Base-by-base conservation (phyloP, 2,113 vertebrate species). In the Sceloporus undulatus region DNA sequence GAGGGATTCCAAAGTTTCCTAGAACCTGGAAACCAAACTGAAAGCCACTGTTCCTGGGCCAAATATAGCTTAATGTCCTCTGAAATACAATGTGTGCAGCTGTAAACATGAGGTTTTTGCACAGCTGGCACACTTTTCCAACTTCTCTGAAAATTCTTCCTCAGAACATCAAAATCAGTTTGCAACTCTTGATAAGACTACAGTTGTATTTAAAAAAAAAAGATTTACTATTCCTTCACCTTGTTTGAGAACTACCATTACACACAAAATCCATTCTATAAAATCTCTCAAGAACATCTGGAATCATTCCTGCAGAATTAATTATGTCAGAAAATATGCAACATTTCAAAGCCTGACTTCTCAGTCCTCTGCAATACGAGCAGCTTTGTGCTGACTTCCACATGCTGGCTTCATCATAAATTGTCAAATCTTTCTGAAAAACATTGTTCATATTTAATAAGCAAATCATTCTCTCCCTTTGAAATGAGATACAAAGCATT, bases 221-320 rank as follows among this genome's bases (percentile, higher is more conserved):
- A 48, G 38, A 65, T 88, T 90, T 87, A 23, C 87, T 54, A 9
- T 91, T 19, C n/a, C 73, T 5, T 1, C 40, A 65, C 21, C 3
- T 83, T 82, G 25, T 89, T 94, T 86, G 77, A 76, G 7, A 34
- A 25, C 2, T 29, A 90, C 73, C 0, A 54, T 81, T 77, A 66
- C 3, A 82, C 82, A 66, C 87, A 88, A 91, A 89, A 1, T 0
- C 3, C 9, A 52, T 92, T 38, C 52, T 75, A 75, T 78, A 86
- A 86, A 10, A 11, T 87, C 71, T 1, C 62, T 13, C 13, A 66
- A 85, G 81, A 89, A 0, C 34, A 89, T 48, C 38, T 94, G 79
- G 91, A 92, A 87, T 89, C 82, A 84, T 42, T 70, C n/a, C 6
- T 21, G 91, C 66, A 88, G 66, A 87, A 88, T 82, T 82, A 89